These are phyloP conservation scores for Anthophora plumipes DNA, from an alignment of 2,888 invertebrate genomes.

Conservation along the genomic window DNA sequence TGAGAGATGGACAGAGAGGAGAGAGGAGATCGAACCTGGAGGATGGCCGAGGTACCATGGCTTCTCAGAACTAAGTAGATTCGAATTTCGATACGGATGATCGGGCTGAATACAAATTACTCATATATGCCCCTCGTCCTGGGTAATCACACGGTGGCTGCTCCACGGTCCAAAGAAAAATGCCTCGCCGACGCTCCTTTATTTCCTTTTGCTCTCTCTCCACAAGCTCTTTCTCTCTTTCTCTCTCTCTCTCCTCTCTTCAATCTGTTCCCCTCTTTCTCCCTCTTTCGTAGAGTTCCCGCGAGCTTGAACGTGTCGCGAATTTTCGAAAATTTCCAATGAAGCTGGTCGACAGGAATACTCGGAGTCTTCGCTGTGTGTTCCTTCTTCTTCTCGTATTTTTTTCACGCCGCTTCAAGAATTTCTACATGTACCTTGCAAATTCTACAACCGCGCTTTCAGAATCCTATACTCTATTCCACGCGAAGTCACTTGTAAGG, in stretches of 20 bases:
- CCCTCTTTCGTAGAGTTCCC: neutral
- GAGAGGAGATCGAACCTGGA: conserved; percentile 66
- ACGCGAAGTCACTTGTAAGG: neutral
- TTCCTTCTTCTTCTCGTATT: neutral
- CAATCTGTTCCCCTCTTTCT: conserved; percentile 4
- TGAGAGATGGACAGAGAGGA: conserved; percentile 36
- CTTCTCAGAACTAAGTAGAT: conserved; percentile 85
- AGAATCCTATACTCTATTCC: no score
- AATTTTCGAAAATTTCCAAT: conserved; percentile 24
- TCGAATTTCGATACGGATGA: conserved; percentile 85
- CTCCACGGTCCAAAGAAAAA: conserved; percentile 82
- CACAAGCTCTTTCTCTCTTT: conserved; percentile 48
- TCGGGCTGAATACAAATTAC: conserved; percentile 85
- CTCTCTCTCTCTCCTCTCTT: conserved; percentile 16
- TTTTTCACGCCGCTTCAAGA: neutral
- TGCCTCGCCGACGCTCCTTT: conserved; percentile 74
- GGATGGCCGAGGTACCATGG: conserved; percentile 72
- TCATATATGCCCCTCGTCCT: conserved; percentile 82
- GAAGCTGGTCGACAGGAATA: no score
- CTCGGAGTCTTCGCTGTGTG: neutral
- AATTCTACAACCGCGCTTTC: no score
- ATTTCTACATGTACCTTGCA: neutral
- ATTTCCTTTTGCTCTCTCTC: conserved; percentile 68
- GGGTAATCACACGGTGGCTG: conserved; percentile 84
- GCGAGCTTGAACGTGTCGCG: conserved; percentile 29